Evolutionary conservation across 2,888 invertebrate species (phyloP).

Genomic region (Erannis defoliaria): DNA sequence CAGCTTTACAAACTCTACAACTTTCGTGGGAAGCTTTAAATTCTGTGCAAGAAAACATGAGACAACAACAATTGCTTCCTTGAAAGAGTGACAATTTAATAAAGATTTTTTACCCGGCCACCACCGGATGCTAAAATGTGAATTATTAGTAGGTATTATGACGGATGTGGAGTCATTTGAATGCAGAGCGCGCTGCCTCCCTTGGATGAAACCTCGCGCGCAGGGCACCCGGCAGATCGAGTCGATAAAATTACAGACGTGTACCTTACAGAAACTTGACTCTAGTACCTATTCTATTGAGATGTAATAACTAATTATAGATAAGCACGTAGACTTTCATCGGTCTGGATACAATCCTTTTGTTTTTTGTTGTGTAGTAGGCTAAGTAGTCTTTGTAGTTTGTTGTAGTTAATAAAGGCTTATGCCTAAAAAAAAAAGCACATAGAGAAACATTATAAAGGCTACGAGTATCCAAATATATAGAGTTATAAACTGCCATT

Average conservation of each 20-base stretch:
- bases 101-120: conserved; percentile 25
- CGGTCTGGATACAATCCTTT: too few species aligned
- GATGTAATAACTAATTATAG: too few species aligned
- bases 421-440: too few species aligned
- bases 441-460: too few species aligned
- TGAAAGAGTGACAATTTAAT: conserved; percentile 14
- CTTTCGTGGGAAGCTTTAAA: conserved; percentile 25
- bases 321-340: too few species aligned
- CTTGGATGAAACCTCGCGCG: conserved; percentile 40
- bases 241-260: not conserved
- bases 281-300: not conserved
- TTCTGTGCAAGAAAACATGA: not conserved
- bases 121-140: conserved; percentile 70
- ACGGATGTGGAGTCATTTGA: conserved; percentile 80
- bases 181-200: conserved; percentile 66
- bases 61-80: conserved; percentile 14
- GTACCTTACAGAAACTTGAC: conserved; percentile 43
- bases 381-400: too few species aligned
- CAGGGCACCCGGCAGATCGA: conserved; percentile 40
- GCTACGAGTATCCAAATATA: too few species aligned
- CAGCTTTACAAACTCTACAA: not conserved
- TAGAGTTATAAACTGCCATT: too few species aligned
- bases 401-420: too few species aligned
- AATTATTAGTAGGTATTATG: conserved; percentile 67
- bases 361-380: too few species aligned